Evolutionary conservation across 2,888 invertebrate species (phyloP).

Genomic region (Drosophila dives): DNA sequence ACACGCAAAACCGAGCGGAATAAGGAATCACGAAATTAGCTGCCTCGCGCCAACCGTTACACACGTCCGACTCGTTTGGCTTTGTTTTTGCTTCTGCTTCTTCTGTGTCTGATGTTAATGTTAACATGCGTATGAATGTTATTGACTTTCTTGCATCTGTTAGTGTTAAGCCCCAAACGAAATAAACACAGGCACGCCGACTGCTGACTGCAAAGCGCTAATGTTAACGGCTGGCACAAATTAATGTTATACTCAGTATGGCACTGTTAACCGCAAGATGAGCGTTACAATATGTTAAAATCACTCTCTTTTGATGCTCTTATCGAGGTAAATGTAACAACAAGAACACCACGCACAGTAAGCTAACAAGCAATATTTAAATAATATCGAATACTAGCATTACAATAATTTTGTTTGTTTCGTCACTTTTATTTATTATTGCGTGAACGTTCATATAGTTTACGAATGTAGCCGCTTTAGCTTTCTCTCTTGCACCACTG

Average conservation of each 20-base stretch:
- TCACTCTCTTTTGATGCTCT: slow-evolving; percentile 13
- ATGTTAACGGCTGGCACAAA: slow-evolving; percentile 35
- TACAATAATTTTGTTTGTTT: background rate
- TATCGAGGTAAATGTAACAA: slow-evolving; percentile 18
- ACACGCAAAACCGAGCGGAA: slow-evolving; percentile 43
- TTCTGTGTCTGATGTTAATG: slow-evolving; percentile 29
- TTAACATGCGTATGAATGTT: slow-evolving; percentile 25
- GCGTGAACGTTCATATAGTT: background rate
- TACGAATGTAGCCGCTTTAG: background rate
- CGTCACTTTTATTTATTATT: background rate
- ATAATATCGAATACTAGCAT: background rate
- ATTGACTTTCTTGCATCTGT: slow-evolving; percentile 36
- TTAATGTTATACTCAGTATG: slow-evolving; percentile 37
- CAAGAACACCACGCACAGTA: slow-evolving; percentile 13
- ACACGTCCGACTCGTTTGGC: slow-evolving; percentile 57
- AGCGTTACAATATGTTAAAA: slow-evolving; percentile 30
- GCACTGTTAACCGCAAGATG: slow-evolving; percentile 30
- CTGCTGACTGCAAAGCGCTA: background rate
- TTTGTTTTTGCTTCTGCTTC: slow-evolving; percentile 56
- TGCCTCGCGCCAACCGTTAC: slow-evolving; percentile 39
- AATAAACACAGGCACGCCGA: slow-evolving; percentile 14
- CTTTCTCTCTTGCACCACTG: slow-evolving; percentile 24
- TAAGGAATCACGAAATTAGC: slow-evolving; percentile 44
- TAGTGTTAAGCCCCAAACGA: slow-evolving; percentile 21
- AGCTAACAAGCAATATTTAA: background rate